Conservation (phyloP, 2,888 invertebrate genomes). For the Rhodophaea formosa region DNA sequence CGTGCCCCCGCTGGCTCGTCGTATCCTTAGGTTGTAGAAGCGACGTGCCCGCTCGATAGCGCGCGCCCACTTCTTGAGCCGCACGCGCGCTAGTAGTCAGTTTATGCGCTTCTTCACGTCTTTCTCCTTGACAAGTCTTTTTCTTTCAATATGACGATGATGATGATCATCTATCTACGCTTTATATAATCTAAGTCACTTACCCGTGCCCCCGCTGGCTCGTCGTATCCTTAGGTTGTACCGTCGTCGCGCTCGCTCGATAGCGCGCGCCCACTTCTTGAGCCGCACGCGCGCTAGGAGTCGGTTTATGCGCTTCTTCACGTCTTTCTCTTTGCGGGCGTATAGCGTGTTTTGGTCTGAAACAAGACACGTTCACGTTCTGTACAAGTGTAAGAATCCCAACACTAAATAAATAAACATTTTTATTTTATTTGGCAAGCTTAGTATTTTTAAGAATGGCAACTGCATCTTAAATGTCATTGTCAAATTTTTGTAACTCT, state of each 20-base stretch:
- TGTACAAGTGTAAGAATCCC: too few relatives aligned
- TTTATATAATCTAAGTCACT: too few relatives aligned
- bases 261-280: conserved; percentile 28
- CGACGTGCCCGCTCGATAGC: conserved; percentile 41
- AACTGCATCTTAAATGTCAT: too few relatives aligned
- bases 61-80: conserved; percentile 28
- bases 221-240: conserved; percentile 30
- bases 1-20: too few relatives aligned
- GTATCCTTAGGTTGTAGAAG: conserved; percentile 32
- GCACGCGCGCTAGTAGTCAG: conserved; percentile 25
- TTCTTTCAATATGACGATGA: too few relatives aligned
- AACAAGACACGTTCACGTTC: too few relatives aligned
- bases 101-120: conserved; percentile 20
- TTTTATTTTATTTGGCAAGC: too few relatives aligned
- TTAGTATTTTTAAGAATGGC: too few relatives aligned
- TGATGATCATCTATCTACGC: too few relatives aligned
- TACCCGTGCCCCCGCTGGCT: too few relatives aligned
- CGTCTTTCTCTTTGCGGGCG: conserved; percentile 24
- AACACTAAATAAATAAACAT: too few relatives aligned
- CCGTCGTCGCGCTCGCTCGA: conserved; percentile 41
- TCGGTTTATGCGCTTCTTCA: conserved; percentile 19
- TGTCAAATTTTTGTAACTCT: too few relatives aligned
- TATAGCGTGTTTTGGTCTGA: conserved; percentile 9
- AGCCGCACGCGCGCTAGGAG: conserved; percentile 26
- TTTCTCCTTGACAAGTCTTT: conserved; percentile 19